A percentile compares a stretch with the other conserved stretches of the same genome.
phyloP scores from a whole-genome alignment of 2,888 invertebrate genomes.

The Eulithis prunata region DNA sequence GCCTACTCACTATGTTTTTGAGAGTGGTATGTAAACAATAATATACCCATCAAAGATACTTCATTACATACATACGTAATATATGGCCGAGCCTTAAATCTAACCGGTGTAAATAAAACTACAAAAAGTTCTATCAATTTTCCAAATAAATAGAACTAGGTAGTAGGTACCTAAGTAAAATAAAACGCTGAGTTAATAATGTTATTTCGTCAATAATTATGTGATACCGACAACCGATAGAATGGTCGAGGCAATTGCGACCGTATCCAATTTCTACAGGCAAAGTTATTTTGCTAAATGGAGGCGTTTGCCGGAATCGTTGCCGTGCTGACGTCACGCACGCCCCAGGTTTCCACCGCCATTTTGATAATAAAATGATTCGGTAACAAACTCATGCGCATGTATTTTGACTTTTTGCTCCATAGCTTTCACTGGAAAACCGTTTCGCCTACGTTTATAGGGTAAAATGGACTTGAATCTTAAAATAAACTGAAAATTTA shows the following conservation, averaged over 20 bases:
- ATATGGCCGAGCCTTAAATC: background rate
- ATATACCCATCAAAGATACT: too few species aligned
- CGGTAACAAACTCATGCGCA: constrained; percentile 37
- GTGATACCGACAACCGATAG: constrained; percentile 18
- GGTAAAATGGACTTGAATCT: too few species aligned
- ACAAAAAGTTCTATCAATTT: background rate
- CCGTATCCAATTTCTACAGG: constrained; percentile 55
- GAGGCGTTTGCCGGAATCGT: constrained; percentile 44
- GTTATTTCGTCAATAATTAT: constrained; percentile 20
- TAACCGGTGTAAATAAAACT: background rate
- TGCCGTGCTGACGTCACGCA: constrained; percentile 57
- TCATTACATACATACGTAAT: background rate
- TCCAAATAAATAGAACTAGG: background rate
- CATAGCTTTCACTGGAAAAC: background rate
- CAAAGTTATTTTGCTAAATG: constrained; percentile 45
- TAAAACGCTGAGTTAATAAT: constrained; percentile 9
- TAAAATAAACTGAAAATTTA: too few species aligned
- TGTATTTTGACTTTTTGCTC: constrained; percentile 19
- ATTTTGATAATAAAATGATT: constrained; percentile 66
- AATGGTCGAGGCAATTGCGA: constrained; percentile 35
- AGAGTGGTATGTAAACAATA: too few species aligned
- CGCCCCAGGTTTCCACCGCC: constrained; percentile 62
- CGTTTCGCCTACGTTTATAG: background rate
- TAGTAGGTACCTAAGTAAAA: background rate
- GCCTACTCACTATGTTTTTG: too few species aligned